Evolutionary conservation across 1,140 invertebrate genomes (phyloP).

Genomic region (Laupala kohalensis): DNA sequence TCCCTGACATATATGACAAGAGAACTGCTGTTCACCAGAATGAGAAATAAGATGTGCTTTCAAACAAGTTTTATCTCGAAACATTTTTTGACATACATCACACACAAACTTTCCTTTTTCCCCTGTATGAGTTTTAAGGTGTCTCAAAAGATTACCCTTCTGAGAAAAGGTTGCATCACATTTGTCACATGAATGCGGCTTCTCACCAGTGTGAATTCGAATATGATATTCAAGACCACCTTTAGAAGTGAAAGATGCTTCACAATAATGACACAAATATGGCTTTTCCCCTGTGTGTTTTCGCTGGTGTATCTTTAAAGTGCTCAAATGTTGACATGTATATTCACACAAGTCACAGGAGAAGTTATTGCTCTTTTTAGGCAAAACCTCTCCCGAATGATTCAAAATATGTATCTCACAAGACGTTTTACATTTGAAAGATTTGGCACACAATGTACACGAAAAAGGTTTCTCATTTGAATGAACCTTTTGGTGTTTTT

Average conservation of each 20-base stretch:
- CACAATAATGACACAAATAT: constrained; percentile 16
- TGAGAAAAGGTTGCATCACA: neutral
- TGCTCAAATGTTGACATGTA: no score
- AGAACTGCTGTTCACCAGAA: neutral
- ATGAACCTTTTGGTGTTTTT: no score
- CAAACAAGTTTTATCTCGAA: neutral
- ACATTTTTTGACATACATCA: neutral
- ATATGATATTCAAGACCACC: constrained; percentile 18
- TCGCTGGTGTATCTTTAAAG: no score
- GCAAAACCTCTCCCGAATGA: no score
- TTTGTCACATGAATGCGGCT: neutral
- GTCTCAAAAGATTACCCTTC: neutral
- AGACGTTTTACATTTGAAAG: no score
- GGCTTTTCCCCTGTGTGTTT: no score
- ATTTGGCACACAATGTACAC: no score
- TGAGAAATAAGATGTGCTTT: neutral
- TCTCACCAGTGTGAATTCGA: constrained; percentile 17
- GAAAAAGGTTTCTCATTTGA: no score
- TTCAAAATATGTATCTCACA: no score
- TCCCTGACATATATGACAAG: neutral
- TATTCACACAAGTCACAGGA: no score
- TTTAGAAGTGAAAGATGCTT: constrained; percentile 16
- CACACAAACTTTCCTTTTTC: neutral
- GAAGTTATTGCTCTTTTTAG: no score
- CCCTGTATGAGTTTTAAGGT: neutral